Evolutionary conservation across 2,888 invertebrate genomes (phyloP).

Genomic region (Stenolophus ochropezus): DNA sequence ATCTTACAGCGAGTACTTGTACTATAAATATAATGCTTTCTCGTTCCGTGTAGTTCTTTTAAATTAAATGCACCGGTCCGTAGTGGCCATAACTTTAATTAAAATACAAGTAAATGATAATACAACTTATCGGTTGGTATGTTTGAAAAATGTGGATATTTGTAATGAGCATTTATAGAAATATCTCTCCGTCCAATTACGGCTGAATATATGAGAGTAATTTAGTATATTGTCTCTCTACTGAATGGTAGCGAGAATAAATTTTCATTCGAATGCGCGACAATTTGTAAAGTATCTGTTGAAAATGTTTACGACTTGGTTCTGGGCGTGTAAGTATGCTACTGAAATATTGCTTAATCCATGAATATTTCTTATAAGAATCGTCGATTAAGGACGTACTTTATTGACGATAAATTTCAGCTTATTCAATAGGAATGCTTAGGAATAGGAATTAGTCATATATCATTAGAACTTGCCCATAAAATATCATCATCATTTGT

Average conservation of each 20-base stretch:
- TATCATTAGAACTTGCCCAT: neutral
- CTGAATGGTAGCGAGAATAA: neutral
- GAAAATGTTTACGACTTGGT: conserved; percentile 26
- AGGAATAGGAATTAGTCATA: neutral
- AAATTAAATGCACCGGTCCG: no score
- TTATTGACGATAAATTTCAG: neutral
- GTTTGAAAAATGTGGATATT: neutral
- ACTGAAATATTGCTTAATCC: neutral
- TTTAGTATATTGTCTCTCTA: neutral
- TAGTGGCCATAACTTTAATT: no score
- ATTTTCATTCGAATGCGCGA: neutral
- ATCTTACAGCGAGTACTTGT: no score
- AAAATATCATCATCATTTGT: neutral
- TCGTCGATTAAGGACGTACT: neutral
- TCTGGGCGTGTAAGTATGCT: neutral
- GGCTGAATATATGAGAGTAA: neutral
- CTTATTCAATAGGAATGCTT: neutral
- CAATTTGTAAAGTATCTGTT: conserved; percentile 33
- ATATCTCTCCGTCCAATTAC: neutral
- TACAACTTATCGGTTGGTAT: no score
- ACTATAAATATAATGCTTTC: no score
- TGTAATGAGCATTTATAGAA: neutral
- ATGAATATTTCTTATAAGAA: neutral
- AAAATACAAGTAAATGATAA: no score
- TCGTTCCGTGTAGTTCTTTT: no score